Conservation (phyloP, 37 sponge, comb jelly and placozoan species). For the Agelas oroides region DNA sequence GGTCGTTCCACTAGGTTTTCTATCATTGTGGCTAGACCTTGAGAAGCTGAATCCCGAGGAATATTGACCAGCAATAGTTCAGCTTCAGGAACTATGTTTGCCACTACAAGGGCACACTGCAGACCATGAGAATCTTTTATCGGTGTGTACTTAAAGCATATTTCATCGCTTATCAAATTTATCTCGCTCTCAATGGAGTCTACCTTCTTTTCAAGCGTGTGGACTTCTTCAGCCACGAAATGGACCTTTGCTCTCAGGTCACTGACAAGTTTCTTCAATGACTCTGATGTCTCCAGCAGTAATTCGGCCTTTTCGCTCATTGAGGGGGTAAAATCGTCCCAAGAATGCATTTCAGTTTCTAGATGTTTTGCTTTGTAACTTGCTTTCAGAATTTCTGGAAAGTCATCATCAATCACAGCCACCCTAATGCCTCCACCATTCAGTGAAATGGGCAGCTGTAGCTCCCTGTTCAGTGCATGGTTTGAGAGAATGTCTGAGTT, state of each 20-base stretch:
- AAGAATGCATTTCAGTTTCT: not conserved
- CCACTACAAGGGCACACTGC: slow-evolving; percentile 2
- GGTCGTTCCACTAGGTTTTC: too few relatives aligned
- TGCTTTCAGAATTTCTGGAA: not conserved
- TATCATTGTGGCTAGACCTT: too few relatives aligned
- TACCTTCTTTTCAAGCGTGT: too few relatives aligned
- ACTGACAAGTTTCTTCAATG: too few relatives aligned
- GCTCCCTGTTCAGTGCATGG: too few relatives aligned
- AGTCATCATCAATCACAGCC: slow-evolving; percentile 23
- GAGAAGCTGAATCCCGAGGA: not conserved
- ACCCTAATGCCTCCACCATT: not conserved
- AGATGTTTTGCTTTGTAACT: not conserved
- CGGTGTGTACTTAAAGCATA: too few relatives aligned
- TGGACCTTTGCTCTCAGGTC: too few relatives aligned
- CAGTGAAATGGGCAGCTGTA: not conserved
- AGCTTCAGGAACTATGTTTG: not conserved
- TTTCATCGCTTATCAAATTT: too few relatives aligned
- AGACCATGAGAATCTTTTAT: too few relatives aligned
- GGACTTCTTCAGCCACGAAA: not conserved
- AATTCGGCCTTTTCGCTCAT: not conserved
- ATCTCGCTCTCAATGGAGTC: too few relatives aligned
- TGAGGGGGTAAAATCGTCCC: not conserved
- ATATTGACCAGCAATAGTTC: not conserved
- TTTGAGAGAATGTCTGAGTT: not conserved
- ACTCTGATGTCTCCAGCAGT: too few relatives aligned